Conservation (phyloP, 23 tunicate genomes). For the Styela plicata region DNA sequence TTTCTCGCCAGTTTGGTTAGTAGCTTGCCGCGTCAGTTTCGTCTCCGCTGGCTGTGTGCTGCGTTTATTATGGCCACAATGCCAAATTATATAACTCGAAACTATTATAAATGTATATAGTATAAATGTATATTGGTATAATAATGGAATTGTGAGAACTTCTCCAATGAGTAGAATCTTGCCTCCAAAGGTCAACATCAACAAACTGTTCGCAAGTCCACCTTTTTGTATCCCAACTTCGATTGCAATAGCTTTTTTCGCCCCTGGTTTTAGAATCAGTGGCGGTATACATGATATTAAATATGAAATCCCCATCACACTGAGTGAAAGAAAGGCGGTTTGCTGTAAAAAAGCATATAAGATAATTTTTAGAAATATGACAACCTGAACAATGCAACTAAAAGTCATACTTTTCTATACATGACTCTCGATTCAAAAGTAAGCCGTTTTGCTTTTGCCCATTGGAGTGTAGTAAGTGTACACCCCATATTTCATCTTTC, state of each 20-base stretch:
- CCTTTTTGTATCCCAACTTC: constrained; percentile 16
- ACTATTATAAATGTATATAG: neutral
- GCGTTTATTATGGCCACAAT: neutral
- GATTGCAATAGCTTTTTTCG: constrained; percentile 9
- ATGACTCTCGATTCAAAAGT: too few relatives aligned
- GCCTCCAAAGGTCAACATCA: neutral
- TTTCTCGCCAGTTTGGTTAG: too few relatives aligned
- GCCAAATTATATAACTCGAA: neutral
- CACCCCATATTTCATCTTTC: too few relatives aligned
- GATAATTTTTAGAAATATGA: neutral
- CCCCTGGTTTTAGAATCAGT: neutral
- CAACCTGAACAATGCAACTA: too few relatives aligned
- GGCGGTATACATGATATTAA: neutral
- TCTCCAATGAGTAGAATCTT: neutral
- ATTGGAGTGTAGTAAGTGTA: too few relatives aligned
- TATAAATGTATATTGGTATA: neutral
- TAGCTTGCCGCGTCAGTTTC: too few relatives aligned
- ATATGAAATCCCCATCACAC: neutral
- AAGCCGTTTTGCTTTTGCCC: too few relatives aligned
- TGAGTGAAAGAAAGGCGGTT: neutral
- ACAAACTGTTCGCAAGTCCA: constrained; percentile 9
- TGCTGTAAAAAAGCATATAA: neutral
- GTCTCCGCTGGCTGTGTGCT: too few relatives aligned
- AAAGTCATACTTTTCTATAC: too few relatives aligned
- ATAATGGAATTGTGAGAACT: neutral